Conservation (phyloP, 1,140 invertebrate species). For the Archivesica marissinica region DNA sequence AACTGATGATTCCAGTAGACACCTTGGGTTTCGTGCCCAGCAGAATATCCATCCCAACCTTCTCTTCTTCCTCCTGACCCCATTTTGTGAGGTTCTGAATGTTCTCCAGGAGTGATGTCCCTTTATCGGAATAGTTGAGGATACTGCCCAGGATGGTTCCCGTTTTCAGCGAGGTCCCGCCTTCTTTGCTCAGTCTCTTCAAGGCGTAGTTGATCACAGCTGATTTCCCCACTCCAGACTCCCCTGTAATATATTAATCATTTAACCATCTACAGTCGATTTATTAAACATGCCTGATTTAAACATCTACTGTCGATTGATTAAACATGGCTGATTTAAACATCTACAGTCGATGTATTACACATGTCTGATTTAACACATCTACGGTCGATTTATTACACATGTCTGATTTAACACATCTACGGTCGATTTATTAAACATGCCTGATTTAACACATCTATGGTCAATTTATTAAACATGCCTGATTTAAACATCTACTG, state of each 20-base stretch:
- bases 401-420: too few relatives aligned
- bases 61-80: conserved; percentile 64
- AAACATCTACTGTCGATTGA: too few relatives aligned
- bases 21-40: conserved; percentile 69
- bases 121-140: conserved; percentile 81
- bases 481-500: too few relatives aligned
- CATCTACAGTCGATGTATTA: too few relatives aligned
- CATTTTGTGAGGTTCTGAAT: conserved; percentile 79
- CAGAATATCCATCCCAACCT: conserved; percentile 59
- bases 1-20: conserved; percentile 75
- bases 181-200: conserved; percentile 78
- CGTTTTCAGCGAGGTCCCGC: conserved; percentile 76
- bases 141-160: conserved; percentile 80
- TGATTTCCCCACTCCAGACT: conserved; percentile 84
- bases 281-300: too few relatives aligned
- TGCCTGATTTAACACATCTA: too few relatives aligned
- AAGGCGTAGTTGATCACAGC: conserved; percentile 82
- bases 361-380: too few relatives aligned
- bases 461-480: too few relatives aligned
- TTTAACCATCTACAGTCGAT: too few relatives aligned
- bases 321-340: too few relatives aligned
- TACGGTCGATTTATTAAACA: too few relatives aligned
- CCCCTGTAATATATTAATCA: conserved; percentile 70
- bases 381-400: too few relatives aligned
- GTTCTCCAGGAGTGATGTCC: conserved; percentile 78